Evolutionary conservation across 2,888 invertebrate genomes (phyloP).

Genomic region (Carcina quercana): DNA sequence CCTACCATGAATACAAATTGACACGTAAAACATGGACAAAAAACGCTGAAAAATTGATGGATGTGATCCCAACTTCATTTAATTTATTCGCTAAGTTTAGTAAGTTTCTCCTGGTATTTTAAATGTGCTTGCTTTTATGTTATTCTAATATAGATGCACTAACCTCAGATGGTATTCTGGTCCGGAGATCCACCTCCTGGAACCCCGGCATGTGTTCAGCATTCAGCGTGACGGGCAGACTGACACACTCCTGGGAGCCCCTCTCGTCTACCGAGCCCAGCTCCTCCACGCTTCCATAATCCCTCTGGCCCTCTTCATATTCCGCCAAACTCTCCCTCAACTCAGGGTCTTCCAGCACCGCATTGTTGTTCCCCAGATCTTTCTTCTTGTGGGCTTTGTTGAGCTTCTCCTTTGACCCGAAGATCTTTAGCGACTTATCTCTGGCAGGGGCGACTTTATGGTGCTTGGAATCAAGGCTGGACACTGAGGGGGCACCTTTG

Average conservation of each 20-base stretch:
- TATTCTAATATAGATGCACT: constrained; percentile 18
- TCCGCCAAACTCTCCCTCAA: constrained; percentile 47
- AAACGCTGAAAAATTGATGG: no score
- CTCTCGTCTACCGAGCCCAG: constrained; percentile 54
- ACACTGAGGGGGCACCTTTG: constrained; percentile 78
- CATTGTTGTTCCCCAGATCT: constrained; percentile 66
- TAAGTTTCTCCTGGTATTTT: no score
- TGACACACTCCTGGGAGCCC: constrained; percentile 65
- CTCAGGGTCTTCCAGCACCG: constrained; percentile 65
- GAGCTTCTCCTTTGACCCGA: constrained; percentile 70
- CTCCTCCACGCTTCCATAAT: constrained; percentile 65
- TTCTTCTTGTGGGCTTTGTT: constrained; percentile 64
- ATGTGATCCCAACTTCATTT: no score
- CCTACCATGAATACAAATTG: no score
- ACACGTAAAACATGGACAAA: no score
- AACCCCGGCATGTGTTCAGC: constrained; percentile 66
- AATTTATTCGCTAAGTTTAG: no score
- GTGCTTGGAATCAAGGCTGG: constrained; percentile 78
- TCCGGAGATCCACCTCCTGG: constrained; percentile 63
- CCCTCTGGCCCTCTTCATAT: constrained; percentile 51
- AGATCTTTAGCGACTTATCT: constrained; percentile 64
- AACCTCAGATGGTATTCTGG: constrained; percentile 63
- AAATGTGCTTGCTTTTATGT: no score
- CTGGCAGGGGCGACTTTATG: constrained; percentile 67
- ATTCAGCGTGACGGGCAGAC: constrained; percentile 62